Percentiles rank a stretch among this genome's conserved stretches.
Evolutionary conservation across 64 coral and sea anemone genomes (phyloP).

Genomic region (Acropora yongei): DNA sequence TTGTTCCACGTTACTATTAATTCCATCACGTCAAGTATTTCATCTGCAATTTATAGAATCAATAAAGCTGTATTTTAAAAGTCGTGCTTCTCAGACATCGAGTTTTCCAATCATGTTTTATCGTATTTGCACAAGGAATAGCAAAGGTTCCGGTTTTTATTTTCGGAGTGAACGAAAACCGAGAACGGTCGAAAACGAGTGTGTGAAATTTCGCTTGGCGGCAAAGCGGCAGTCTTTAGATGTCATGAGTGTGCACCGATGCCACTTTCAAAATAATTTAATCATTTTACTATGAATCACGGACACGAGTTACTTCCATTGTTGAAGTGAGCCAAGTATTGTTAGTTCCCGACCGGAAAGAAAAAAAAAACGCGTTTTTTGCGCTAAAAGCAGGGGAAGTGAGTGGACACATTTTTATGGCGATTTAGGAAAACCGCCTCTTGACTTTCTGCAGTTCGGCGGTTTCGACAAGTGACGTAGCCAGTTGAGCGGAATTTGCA

Average conservation of each 20-base stretch:
- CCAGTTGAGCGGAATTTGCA: not conserved
- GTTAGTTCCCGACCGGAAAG: not conserved
- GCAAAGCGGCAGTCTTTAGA: not conserved
- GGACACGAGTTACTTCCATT: slow-evolving; percentile 9
- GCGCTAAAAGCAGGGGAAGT: slow-evolving; percentile 21
- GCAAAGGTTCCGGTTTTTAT: not conserved
- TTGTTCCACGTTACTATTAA: slow-evolving; percentile 58
- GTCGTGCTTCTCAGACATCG: too few relatives aligned
- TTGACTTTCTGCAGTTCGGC: not conserved
- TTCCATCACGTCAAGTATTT: slow-evolving; percentile 53
- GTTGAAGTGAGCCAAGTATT: not conserved
- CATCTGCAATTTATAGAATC: slow-evolving; percentile 32
- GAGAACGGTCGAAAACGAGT: not conserved
- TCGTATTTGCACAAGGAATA: not conserved
- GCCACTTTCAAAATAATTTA: slow-evolving; percentile 37
- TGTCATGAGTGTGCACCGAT: slow-evolving; percentile 29
- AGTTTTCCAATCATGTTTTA: not conserved
- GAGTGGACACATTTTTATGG: slow-evolving; percentile 1
- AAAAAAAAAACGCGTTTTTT: not conserved
- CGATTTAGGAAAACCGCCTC: not conserved
- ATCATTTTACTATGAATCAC: slow-evolving; percentile 26
- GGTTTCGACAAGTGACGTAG: slow-evolving; percentile 10
- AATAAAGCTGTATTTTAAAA: not conserved
- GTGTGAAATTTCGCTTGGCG: not conserved
- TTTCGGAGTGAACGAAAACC: not conserved